Base-by-base conservation (phyloP, 23 tunicate genomes). In the Ciona savignyi region DNA sequence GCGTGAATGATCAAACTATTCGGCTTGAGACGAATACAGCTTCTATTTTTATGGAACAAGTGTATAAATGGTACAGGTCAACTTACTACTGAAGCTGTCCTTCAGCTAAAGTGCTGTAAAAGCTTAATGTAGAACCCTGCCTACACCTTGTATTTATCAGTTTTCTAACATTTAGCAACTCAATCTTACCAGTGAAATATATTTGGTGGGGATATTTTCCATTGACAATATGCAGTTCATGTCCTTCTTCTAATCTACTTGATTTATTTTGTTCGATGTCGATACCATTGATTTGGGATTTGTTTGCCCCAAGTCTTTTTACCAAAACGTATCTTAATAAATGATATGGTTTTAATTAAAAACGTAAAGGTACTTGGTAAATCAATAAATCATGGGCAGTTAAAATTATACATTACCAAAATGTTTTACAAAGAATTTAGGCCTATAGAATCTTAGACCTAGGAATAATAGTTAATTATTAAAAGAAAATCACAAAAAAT, bases 211-310 rank as follows among this genome's bases (percentile, higher is more conserved):
- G 86, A 76, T 70, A 87, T 34, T 87, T 87, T 86, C 81, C 81
- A 31, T 76, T 71, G 25, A 81, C 86, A 33, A 87, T 75, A 62
- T 75, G 71, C 28, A 87, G 78, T 24, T 15, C 76, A 42, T 87
- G 86, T 4, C 70, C 75, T 9, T 80, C 65, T 1, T 33, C 49
- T 30, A 87, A 73, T 72, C 71, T 68, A 27, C 62, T 74, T 2
- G 86, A 72, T 27, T 76, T 71, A 28, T 84, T 34, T 22, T 63
- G 35, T 64, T 72, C 65, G 15, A 87, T 76, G 21, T 81, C 86
- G 34, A 87, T 87, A 2, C 86, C 86, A 63, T 87, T 86, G 25
- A 87, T 87, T 48, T 87, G 95, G 23, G 95, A 87, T 32, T 78
- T 68, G 70, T 87, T 87, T 25, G 79, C 23, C 27, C 95, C 95